A percentile compares a stretch with the other conserved stretches of the same genome.
Conservation (phyloP, 2,888 invertebrate genomes). For the Atherix ibis region DNA sequence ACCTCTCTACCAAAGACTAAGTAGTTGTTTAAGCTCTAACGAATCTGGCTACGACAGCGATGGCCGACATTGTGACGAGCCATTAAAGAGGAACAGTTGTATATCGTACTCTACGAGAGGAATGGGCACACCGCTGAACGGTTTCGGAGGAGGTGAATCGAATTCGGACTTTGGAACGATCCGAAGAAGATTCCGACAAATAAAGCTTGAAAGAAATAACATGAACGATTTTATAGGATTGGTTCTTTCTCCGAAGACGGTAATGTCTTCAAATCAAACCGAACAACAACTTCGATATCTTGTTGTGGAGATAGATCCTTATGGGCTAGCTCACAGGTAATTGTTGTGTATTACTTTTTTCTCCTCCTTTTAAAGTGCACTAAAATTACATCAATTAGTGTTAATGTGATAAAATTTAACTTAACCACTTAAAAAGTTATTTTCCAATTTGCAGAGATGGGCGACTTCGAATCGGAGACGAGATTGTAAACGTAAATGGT, state of each 20-base stretch:
- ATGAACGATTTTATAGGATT: slow-evolving; percentile 54
- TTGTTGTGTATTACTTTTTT: slow-evolving; percentile 10
- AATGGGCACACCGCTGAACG: slow-evolving; percentile 14
- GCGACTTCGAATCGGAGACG: slow-evolving; percentile 67
- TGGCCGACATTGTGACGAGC: slow-evolving; percentile 42
- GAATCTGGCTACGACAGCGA: slow-evolving; percentile 75
- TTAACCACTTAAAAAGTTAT: too few relatives aligned
- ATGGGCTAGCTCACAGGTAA: slow-evolving; percentile 44
- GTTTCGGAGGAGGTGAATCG: slow-evolving; percentile 28
- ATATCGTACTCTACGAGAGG: slow-evolving; percentile 5
- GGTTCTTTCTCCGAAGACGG: slow-evolving; percentile 50
- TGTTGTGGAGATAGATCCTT: slow-evolving; percentile 45
- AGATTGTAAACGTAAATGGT: slow-evolving; percentile 80
- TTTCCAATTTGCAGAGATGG: slow-evolving; percentile 57
- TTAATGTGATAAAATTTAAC: too few relatives aligned
- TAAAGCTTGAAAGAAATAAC: slow-evolving; percentile 48
- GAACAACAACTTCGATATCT: slow-evolving; percentile 46
- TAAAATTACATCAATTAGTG: too few relatives aligned
- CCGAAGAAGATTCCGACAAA: slow-evolving; percentile 44
- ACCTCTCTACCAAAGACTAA: slow-evolving; percentile 44
- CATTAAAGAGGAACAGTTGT: slow-evolving; percentile 28
- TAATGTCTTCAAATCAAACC: slow-evolving; percentile 24
- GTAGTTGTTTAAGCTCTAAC: slow-evolving; percentile 65
- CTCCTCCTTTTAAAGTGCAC: too few relatives aligned
- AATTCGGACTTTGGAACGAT: slow-evolving; percentile 40